Percentiles rank a stretch among this genome's conserved stretches.
phyloP scores from a whole-genome alignment of 2,888 invertebrate genomes.

The Drosophila cognata region DNA sequence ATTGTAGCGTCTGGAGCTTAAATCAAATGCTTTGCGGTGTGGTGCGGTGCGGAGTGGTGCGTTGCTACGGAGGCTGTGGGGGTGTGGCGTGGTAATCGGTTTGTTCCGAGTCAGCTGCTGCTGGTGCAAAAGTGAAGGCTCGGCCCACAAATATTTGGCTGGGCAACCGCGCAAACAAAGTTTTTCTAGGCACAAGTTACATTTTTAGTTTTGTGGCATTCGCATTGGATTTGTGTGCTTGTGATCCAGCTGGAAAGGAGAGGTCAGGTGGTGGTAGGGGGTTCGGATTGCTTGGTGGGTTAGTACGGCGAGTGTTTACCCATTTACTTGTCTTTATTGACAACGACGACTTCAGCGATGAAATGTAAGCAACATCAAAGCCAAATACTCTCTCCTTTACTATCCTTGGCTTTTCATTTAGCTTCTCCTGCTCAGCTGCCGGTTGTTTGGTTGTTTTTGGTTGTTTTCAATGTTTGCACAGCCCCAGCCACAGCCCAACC shows the following conservation, averaged over 20 bases:
- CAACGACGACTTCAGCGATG: constrained; percentile 73
- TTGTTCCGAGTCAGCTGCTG: constrained; percentile 57
- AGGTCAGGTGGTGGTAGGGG: neutral
- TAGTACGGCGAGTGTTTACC: constrained; percentile 58
- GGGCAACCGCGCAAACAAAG: constrained; percentile 66
- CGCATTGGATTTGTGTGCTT: constrained; percentile 15
- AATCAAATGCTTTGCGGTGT: constrained; percentile 13
- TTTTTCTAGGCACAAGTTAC: constrained; percentile 65
- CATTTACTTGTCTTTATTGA: constrained; percentile 72
- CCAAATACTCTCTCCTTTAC: constrained; percentile 59
- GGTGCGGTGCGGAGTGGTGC: neutral
- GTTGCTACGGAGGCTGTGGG: neutral
- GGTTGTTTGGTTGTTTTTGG: constrained; percentile 51
- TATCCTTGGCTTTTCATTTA: constrained; percentile 26
- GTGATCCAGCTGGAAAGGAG: constrained; percentile 6
- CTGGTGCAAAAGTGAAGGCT: constrained; percentile 44
- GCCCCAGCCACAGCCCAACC: neutral
- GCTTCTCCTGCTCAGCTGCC: constrained; percentile 33
- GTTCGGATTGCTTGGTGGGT: neutral
- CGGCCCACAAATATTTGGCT: constrained; percentile 71
- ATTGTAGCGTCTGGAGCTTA: constrained; percentile 12
- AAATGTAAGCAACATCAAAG: constrained; percentile 79
- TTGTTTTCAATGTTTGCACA: constrained; percentile 51
- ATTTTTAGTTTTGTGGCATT: constrained; percentile 74
- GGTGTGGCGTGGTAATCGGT: constrained; percentile 33